phyloP scores from a whole-genome alignment of 1,140 invertebrate genomes.

The Apis laboriosa region DNA sequence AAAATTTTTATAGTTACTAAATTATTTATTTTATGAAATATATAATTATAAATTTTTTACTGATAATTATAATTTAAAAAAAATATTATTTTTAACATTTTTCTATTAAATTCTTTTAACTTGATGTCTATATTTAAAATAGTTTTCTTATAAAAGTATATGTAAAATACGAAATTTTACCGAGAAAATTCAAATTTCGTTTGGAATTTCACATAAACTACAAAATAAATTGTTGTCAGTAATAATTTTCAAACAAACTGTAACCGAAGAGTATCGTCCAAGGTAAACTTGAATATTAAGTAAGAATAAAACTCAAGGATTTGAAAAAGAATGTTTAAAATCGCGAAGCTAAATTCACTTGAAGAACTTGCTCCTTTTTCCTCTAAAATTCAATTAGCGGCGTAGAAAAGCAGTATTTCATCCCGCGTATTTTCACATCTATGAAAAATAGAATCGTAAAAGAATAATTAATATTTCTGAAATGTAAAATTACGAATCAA shows the following conservation, averaged over 20 bases:
- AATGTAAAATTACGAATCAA: neutral
- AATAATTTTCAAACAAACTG: conserved; percentile 18
- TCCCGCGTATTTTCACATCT: neutral
- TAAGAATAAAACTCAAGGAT: conserved; percentile 34
- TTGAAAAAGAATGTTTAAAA: neutral
- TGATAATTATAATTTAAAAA: too few species aligned
- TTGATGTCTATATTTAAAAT: too few species aligned
- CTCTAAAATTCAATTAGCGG: neutral
- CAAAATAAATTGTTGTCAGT: neutral
- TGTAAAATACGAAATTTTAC: too few species aligned
- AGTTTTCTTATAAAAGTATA: too few species aligned
- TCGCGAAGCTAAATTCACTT: neutral
- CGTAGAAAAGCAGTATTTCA: neutral
- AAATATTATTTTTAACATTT: too few species aligned
- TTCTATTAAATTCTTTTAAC: too few species aligned
- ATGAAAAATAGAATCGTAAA: neutral
- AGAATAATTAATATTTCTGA: neutral
- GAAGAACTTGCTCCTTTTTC: neutral
- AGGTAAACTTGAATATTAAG: conserved; percentile 38
- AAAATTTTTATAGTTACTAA: too few species aligned
- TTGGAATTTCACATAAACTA: too few species aligned
- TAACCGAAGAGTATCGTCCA: neutral
- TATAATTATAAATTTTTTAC: too few species aligned
- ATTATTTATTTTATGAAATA: too few species aligned
- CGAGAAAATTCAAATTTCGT: too few species aligned